phyloP scores from a whole-genome alignment of 2,113 vertebrate species.

The Embiotoca jacksoni region DNA sequence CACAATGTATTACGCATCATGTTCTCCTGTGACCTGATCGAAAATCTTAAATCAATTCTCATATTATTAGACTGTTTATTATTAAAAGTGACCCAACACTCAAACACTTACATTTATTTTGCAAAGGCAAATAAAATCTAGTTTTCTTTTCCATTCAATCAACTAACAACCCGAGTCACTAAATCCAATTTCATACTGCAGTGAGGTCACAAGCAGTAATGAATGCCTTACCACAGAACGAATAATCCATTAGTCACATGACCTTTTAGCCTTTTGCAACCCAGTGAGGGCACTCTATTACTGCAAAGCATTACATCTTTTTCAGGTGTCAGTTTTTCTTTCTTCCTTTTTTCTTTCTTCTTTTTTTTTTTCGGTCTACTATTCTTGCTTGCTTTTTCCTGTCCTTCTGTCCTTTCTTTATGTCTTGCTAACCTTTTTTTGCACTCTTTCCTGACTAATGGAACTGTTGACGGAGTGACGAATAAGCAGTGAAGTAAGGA shows the following conservation, averaged over 20 bases:
- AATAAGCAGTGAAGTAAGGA: slow-evolving; percentile 18
- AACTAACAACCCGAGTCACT: neutral
- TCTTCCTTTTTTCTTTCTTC: neutral
- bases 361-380: neutral
- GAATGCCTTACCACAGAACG: slow-evolving; percentile 1
- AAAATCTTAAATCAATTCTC: neutral
- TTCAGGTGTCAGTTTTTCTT: neutral
- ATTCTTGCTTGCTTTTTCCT: neutral
- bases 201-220: slow-evolving; percentile 26
- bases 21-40: slow-evolving; percentile 9
- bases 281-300: neutral
- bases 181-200: slow-evolving; percentile 10
- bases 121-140: neutral
- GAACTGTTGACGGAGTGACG: slow-evolving; percentile 40
- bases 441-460: slow-evolving; percentile 5
- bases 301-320: neutral
- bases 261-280: slow-evolving; percentile 23
- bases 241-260: slow-evolving; percentile 13
- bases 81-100: neutral
- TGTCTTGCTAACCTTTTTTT: neutral
- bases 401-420: neutral
- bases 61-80: too few relatives aligned
- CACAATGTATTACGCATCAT: neutral
- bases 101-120: neutral
- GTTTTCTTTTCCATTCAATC: neutral